phyloP scores from a whole-genome alignment of 2,113 vertebrate genomes.

The Leucosticte australis region DNA sequence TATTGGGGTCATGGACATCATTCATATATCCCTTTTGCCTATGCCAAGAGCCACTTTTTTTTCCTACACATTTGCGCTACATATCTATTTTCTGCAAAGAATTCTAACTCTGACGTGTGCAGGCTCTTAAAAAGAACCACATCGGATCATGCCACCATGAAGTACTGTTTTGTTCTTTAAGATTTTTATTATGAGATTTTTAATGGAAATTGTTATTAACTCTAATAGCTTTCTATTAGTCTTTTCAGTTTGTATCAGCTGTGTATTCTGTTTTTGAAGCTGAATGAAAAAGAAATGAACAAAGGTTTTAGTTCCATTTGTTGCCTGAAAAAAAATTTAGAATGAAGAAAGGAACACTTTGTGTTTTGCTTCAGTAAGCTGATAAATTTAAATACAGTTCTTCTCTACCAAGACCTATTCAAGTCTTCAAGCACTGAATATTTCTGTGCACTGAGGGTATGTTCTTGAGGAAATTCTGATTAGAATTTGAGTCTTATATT shows the following conservation, averaged over 20 bases:
- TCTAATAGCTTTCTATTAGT: background rate
- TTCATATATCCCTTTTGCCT: background rate
- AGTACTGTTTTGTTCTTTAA: background rate
- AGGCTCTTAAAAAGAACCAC: background rate
- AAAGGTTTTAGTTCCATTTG: background rate
- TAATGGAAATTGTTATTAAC: background rate
- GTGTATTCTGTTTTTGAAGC: background rate
- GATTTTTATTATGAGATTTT: background rate
- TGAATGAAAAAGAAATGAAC: background rate
- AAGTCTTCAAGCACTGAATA: background rate
- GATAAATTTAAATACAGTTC: background rate
- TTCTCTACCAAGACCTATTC: background rate
- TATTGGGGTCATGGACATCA: background rate
- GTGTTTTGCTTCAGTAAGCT: background rate
- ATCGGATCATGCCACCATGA: background rate
- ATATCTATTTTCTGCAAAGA: background rate
- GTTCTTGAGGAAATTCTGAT: background rate
- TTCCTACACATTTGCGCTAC: background rate
- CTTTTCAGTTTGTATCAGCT: background rate
- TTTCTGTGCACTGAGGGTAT: background rate
- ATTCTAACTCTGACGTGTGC: background rate
- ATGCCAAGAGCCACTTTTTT: background rate
- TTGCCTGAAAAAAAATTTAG: background rate
- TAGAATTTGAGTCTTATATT: background rate
- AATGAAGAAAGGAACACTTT: background rate